Evolutionary conservation across 2,113 vertebrate genomes (phyloP), one percentile per base, ranked within the genome.

Genomic region (Ranitomeya variabilis): DNA sequence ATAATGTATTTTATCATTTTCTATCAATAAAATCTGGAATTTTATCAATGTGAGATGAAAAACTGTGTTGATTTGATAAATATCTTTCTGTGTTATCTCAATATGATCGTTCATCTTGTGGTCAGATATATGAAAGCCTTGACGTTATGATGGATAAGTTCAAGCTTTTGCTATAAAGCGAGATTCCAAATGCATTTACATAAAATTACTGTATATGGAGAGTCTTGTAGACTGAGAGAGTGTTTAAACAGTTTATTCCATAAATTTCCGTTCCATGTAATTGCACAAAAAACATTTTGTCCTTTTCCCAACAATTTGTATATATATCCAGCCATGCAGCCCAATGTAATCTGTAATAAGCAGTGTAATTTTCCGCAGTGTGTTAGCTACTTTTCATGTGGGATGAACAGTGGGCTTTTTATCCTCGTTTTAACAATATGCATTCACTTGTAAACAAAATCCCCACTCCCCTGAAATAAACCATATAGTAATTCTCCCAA

Each of bases 401-500:
- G n/a, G 62, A 81, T 60, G 23, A 81, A 62, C 79, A 81, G 55
- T 26, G 57, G 31, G 79, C 59, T 23, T 59, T 57, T 62, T 37
- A 3, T 60, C 79, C 23, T 81, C 12, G 14, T 80, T 80, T 80
- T 60, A 59, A 80, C 14, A 60, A 59, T 80, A 80, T 80, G 26
- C 78, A 80, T 80, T 80, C 78, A 59, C 18, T 80, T 80, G 55
- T 62, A 76, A 76, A 81, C 79, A 81, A 81, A 81, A 37, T 81
- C 31, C 14, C 13, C 23, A 6, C 26, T 26, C 26, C 78, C 78
- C 54, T 74, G 7, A 59, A 59, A 59, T 81, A 81, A 60, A 1
- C 11, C 19, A 55, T n/a, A 6, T 78, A 21, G 14, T 57, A 15
- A 80, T 80, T 59, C 26, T 80, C n/a, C 79, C 8, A 16, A 19